These are phyloP conservation scores for Amphiura filiformis DNA, from an alignment of 35 echinoderm and acorn worm species.

Conservation along the genomic window DNA sequence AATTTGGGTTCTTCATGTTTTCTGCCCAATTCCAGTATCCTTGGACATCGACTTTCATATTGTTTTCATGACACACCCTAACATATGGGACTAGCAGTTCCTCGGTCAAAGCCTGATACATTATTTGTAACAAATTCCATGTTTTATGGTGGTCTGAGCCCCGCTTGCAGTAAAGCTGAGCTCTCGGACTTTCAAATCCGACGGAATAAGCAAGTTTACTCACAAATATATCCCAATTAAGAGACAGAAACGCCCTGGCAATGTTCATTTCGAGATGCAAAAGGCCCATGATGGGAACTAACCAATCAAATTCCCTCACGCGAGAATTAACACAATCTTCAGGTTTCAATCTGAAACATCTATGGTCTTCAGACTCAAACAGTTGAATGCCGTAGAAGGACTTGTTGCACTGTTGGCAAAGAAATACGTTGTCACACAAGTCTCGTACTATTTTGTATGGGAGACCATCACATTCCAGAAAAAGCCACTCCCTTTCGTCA, in stretches of 20 bases:
- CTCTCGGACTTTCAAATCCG: neutral
- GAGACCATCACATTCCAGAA: slow-evolving; percentile 14
- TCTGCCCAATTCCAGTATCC: no score
- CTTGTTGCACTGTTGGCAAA: neutral
- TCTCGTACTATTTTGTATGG: slow-evolving; percentile 23
- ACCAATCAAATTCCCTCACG: neutral
- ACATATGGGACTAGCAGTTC: no score
- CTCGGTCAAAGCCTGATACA: no score
- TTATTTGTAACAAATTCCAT: neutral
- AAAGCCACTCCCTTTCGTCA: neutral
- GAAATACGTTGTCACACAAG: slow-evolving; percentile 9
- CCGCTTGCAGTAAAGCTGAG: neutral
- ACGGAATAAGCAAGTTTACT: neutral
- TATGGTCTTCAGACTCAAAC: neutral
- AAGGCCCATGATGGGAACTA: slow-evolving; percentile 5
- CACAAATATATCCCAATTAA: slow-evolving; percentile 12
- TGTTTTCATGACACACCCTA: no score
- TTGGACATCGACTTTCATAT: no score
- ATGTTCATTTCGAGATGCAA: slow-evolving; percentile 13
- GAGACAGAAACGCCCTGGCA: neutral
- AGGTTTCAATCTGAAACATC: neutral
- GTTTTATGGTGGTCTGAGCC: neutral
- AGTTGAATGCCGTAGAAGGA: slow-evolving; percentile 6
- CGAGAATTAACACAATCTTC: neutral
- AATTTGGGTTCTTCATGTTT: no score